phyloP scores from a whole-genome alignment of 2,113 vertebrate species.

The Polypterus bichir region DNA sequence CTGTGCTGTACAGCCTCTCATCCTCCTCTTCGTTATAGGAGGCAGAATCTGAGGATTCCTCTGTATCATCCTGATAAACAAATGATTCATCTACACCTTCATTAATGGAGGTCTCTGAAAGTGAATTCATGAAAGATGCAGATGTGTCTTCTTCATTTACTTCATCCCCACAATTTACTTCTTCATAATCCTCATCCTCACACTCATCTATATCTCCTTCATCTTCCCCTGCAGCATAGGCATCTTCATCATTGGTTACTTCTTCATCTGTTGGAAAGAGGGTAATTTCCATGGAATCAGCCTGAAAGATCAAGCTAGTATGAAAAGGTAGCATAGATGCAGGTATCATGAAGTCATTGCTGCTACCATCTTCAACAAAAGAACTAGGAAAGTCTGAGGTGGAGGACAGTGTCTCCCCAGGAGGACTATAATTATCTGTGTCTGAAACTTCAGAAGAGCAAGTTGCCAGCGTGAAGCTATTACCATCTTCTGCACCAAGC shows the following conservation, averaged over 20 bases:
- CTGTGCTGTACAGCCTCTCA: conserved; percentile 66
- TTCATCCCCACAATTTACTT: conserved; percentile 35
- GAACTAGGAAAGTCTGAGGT: conserved; percentile 44
- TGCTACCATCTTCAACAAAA: conserved; percentile 37
- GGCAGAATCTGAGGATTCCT: conserved; percentile 75
- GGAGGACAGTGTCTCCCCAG: conserved; percentile 37
- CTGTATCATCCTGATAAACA: conserved; percentile 81
- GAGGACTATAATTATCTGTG: conserved; percentile 29
- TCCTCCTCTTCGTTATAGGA: conserved; percentile 78
- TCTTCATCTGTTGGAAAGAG: conserved; percentile 57
- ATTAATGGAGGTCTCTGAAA: conserved; percentile 83
- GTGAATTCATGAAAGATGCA: conserved; percentile 75
- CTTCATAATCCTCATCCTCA: conserved; percentile 1
- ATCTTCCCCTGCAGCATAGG: conserved; percentile 56
- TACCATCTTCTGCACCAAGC: conserved; percentile 28
- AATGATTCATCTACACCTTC: conserved; percentile 82
- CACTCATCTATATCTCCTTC: conserved; percentile 31
- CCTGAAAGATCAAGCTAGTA: conserved; percentile 80
- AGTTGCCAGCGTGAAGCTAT: conserved; percentile 38
- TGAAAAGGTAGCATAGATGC: conserved; percentile 73
- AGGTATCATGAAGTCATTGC: conserved; percentile 71
- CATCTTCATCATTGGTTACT: conserved; percentile 38
- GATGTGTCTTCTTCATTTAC: conserved; percentile 70
- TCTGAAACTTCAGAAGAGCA: conserved; percentile 35
- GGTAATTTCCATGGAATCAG: conserved; percentile 79